Evolutionary conservation across 2,113 vertebrate genomes (phyloP).

Genomic region (Clarias batrachus): DNA sequence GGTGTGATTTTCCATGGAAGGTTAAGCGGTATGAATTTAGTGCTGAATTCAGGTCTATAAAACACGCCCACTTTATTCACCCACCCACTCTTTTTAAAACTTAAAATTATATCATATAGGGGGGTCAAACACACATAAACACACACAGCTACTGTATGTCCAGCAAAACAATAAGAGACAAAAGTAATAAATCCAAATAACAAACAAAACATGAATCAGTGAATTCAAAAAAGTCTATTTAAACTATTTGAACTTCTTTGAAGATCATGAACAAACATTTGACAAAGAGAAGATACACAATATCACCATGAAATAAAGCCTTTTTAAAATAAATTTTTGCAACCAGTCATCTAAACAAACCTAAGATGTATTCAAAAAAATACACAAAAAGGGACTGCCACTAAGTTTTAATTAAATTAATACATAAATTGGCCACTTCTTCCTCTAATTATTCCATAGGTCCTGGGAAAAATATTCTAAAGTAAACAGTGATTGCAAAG

Average conservation of each 20-base stretch:
- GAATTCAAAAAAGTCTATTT: background rate
- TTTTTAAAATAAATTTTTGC: background rate
- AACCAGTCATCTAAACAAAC: background rate
- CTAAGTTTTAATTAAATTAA: background rate
- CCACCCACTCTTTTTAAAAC: background rate
- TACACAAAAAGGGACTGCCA: background rate
- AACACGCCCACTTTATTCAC: conserved; percentile 7
- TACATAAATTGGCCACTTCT: background rate
- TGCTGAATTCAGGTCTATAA: conserved; percentile 31
- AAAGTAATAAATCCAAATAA: background rate
- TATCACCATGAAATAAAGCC: background rate
- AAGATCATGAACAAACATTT: background rate
- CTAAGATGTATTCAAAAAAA: background rate
- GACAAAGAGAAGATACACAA: background rate
- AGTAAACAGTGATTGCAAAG: background rate
- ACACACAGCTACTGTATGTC: background rate
- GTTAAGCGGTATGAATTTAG: conserved; percentile 41
- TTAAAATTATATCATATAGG: background rate
- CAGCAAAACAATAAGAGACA: background rate
- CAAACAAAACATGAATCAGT: background rate
- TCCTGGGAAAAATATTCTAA: background rate
- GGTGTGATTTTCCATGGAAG: conserved; percentile 50
- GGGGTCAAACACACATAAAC: background rate
- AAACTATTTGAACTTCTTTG: background rate
- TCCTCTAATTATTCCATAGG: background rate